Conservation (phyloP, 2,888 invertebrate species). For the Phasia obesa region DNA sequence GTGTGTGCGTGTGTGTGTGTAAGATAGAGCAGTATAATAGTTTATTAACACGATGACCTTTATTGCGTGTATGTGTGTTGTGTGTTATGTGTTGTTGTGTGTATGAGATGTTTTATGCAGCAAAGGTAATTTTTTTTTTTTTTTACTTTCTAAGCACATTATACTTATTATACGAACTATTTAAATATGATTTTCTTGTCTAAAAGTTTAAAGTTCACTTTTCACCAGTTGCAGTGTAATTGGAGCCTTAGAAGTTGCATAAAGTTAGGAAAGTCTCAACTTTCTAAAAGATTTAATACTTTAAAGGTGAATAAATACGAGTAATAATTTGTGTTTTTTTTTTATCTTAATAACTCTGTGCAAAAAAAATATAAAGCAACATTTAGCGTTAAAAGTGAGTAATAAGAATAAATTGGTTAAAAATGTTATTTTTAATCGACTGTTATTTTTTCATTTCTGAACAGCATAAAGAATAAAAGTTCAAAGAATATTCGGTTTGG, state of each 20-base stretch:
- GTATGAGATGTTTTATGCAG: constrained; percentile 1
- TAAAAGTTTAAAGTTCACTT: no score
- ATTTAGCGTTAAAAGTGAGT: no score
- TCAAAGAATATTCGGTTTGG: no score
- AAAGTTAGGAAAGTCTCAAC: background rate
- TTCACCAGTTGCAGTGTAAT: no score
- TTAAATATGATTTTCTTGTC: background rate
- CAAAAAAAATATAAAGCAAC: no score
- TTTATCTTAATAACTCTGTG: no score
- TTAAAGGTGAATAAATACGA: background rate
- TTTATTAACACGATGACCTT: constrained; percentile 12
- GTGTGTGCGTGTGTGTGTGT: background rate
- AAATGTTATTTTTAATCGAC: no score
- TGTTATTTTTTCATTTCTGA: no score
- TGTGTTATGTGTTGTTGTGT: background rate
- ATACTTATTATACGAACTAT: constrained; percentile 12
- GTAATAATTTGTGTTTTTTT: constrained; percentile 4
- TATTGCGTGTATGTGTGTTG: background rate
- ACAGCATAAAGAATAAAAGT: no score
- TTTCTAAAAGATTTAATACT: constrained; percentile 17
- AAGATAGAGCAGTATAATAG: background rate
- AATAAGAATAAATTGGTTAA: no score
- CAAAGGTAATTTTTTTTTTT: constrained; percentile 15
- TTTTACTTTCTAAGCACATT: constrained; percentile 48
- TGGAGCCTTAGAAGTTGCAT: constrained; percentile 4